Evolutionary conservation across 2,797 vertebrate genomes (phyloP), one percentile per base, ranked within the genome.

Genomic region (Mormyrus hasselquistii): DNA sequence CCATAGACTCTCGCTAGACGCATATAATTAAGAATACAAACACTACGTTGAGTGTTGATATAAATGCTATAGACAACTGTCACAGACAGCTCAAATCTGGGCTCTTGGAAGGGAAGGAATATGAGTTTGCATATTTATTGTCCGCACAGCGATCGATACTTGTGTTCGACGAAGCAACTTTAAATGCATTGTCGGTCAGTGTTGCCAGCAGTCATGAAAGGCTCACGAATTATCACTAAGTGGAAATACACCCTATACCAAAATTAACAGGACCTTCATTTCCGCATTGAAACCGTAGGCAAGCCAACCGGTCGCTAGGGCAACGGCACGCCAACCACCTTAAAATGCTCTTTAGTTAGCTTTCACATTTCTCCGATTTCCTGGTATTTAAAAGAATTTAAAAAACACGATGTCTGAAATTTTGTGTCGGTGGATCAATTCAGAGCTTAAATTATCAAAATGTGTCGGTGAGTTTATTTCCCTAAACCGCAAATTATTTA

Each of bases 391-490:
- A 69, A 73, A 41, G 34, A 62, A 7, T 47, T 12, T 9, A 50
- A 34, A 59, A 59, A 8, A 25, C 44, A 49, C 9, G 0, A 99
- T 99, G 98, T 96, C 97, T 5, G 95, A 95, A 55, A 96, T 98
- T 82, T 91, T 99, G 89, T 97, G 97, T 92, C 94, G 93, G 91
- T 99, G 98, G 98, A 94, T 99, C 86, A 99, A 99, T 92, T 90
- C 93, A 14, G 97, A 98, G 89, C 91, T 99, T 89, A 95, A 92
- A 88, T 93, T 99, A 82, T 98, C 98, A 38, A 96, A 95, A 93
- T 90, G 90, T 3, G 93, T 99, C 50, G 97, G 98, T 99, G 93
- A 97, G 97, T 94, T 5, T 50, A 41, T 82, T 16, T 73, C 29
- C 34, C 29, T 82, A n/a, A 47, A 38, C 12, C 50, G 16, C 29